Evolutionary conservation across 2,797 vertebrate species (phyloP), one percentile per base, ranked within the genome.

Genomic region (Microctenopoma lineatum): DNA sequence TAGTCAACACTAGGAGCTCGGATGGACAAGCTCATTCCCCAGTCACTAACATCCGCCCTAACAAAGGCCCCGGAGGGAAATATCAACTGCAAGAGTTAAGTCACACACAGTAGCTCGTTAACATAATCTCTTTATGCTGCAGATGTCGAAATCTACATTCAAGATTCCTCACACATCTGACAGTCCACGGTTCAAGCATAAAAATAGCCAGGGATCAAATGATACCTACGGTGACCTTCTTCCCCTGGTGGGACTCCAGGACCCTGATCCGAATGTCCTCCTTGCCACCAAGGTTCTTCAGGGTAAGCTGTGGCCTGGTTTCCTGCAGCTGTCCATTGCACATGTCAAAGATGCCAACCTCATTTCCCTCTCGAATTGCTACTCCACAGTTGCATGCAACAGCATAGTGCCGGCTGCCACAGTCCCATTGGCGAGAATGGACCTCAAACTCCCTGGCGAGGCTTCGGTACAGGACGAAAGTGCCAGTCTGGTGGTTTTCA

Each of bases 31-130:
- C 93, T 95, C 93, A 95, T 94, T 81, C 93, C 94, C 95, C 93
- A 91, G 25, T 93, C 83, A 0, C 88, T 85, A 18, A 95, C 27
- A 44, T 95, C 93, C 0, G 89, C 93, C 81, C 90, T 77, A 58
- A 96, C 90, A 74, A 94, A 96, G 0, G 94, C 93, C 55, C 94
- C 96, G 0, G 94, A 96, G 6, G 92, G 92, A 86, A 97, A 96
- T 50, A 94, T 70, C 48, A 96, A 83, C 95, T 95, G 80, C 34
- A 36, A 83, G 69, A 71, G 73, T 76, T 76, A 78, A 71, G 59
- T 65, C 41, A 79, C 56, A 75, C 27, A 62, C 66, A 71, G 51
- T n/a, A 84, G 54, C 53, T 51, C 21, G 60, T 79, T 73, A 84
- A 70, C 59, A 64, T 13, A 3, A 44, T 36, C 29, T 50, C 21